Evolutionary conservation across 1,140 invertebrate species (phyloP), one percentile per base, ranked within the genome.

Genomic region (Aphaenogaster rudis): DNA sequence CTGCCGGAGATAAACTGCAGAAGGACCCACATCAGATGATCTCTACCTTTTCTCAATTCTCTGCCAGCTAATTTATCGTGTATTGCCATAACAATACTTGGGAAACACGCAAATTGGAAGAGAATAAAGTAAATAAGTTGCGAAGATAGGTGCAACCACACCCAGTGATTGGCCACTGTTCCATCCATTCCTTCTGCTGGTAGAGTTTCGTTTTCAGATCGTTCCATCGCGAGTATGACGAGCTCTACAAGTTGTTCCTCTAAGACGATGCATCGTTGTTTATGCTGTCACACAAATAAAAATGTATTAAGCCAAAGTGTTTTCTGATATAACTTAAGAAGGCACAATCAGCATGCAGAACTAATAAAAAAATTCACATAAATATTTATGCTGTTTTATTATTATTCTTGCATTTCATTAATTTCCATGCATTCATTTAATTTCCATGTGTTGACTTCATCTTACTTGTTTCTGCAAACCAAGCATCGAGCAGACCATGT

Each of bases 11-110:
- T 99, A 93, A 99, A 99, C 95, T 99, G 99, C 8, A 99, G 94
- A n/a, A 99, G 95, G 5, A 99, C 98, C 99, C 99, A 99, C 99
- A 99, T 99, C 0, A 99, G 95, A 92, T 99, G 98, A 95, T 99
- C 99, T 69, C 99, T 95, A 0, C 98, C 98, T 95, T 98, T 98
- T 69, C 97, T 96, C 91, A 98, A 96, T 93, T 98, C 98, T 90
- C 97, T 96, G 8, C 97, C 97, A 48, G 97, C 97, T 9, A 99
- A 94, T 97, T 98, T 98, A 79, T 98, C 97, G 95, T 99, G 98
- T 36, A 99, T 96, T 0, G 97, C 97, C 94, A 97, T 97, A 0
- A 99, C 98, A 92, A 99, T 98, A 92, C 98, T 98, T 48, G 98
- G 98, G 94, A 99, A 99, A 89, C 97, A 98, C 0, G 98, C 98